Evolutionary conservation across 2,888 invertebrate species (phyloP).

Genomic region (Melolontha melolontha): DNA sequence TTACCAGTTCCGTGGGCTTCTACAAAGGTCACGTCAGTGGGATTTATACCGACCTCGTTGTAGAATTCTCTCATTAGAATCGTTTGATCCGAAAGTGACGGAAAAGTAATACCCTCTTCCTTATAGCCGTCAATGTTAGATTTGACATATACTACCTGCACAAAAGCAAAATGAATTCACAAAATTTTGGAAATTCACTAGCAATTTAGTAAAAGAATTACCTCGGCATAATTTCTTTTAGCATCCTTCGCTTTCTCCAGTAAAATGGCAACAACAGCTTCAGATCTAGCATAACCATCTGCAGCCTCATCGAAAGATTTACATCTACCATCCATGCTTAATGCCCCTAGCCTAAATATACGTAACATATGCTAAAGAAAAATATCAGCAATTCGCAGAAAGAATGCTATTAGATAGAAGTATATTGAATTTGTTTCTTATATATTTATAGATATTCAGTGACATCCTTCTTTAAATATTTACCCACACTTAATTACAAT

Average conservation of each 20-base stretch:
- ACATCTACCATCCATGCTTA: conserved; percentile 88
- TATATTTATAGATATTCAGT: no score
- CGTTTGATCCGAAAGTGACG: conserved; percentile 69
- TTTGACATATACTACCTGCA: conserved; percentile 57
- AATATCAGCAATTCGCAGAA: no score
- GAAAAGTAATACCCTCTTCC: conserved; percentile 62
- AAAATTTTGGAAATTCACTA: conserved; percentile 28
- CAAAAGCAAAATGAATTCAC: conserved; percentile 52
- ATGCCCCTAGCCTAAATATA: conserved; percentile 70
- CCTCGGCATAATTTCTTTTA: conserved; percentile 67
- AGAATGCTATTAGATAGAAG: no score
- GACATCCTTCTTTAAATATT: no score
- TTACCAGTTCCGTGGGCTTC: conserved; percentile 74
- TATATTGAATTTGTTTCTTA: no score
- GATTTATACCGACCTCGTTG: conserved; percentile 77
- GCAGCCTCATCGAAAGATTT: conserved; percentile 90
- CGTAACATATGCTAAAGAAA: no score
- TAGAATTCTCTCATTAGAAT: conserved; percentile 74
- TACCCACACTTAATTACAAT: no score
- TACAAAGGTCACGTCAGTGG: conserved; percentile 78
- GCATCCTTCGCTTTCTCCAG: conserved; percentile 75
- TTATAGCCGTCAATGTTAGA: conserved; percentile 63
- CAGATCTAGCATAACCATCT: conserved; percentile 87
- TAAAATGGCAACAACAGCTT: conserved; percentile 78
- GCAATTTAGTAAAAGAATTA: conserved; percentile 33